Percentiles rank a stretch among this genome's conserved stretches.
phyloP scores from a whole-genome alignment of 2,113 vertebrate species.

The Oenanthe oenanthe region DNA sequence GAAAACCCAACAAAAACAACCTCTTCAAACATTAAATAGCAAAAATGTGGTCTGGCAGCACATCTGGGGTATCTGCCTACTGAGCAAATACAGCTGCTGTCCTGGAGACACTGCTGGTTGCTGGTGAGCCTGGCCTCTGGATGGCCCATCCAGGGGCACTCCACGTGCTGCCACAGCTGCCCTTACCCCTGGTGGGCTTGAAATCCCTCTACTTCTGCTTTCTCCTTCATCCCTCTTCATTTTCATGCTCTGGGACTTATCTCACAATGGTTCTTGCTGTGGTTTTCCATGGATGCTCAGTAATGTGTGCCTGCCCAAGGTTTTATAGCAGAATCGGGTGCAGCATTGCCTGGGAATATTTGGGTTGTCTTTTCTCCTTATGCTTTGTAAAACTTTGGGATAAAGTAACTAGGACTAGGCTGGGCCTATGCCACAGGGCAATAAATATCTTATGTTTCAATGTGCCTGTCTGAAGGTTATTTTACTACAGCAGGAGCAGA shows the following conservation, averaged over 20 bases:
- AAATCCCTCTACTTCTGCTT: not conserved
- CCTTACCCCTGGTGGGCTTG: not conserved
- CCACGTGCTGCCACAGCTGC: not conserved
- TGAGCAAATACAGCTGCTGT: constrained; percentile 56
- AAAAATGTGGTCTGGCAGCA: constrained; percentile 48
- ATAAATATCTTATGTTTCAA: not conserved
- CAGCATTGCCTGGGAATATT: not conserved
- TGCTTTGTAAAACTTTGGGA: not conserved
- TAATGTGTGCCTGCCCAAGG: not conserved
- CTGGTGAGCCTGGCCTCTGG: not conserved
- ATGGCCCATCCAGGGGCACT: not conserved
- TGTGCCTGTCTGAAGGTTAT: not conserved
- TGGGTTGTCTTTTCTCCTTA: not conserved
- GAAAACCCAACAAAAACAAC: constrained; percentile 49
- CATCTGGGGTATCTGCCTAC: constrained; percentile 38
- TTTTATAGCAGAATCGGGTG: not conserved
- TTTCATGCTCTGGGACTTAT: not conserved
- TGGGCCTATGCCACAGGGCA: not conserved
- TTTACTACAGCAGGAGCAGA: not conserved
- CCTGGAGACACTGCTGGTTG: not conserved
- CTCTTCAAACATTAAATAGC: constrained; percentile 47
- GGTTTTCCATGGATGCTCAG: not conserved
- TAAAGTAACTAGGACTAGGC: not conserved
- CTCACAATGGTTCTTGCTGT: not conserved
- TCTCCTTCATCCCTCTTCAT: not conserved